phyloP scores from a whole-genome alignment of 1,140 invertebrate genomes.

The Monochamus saltuarius region DNA sequence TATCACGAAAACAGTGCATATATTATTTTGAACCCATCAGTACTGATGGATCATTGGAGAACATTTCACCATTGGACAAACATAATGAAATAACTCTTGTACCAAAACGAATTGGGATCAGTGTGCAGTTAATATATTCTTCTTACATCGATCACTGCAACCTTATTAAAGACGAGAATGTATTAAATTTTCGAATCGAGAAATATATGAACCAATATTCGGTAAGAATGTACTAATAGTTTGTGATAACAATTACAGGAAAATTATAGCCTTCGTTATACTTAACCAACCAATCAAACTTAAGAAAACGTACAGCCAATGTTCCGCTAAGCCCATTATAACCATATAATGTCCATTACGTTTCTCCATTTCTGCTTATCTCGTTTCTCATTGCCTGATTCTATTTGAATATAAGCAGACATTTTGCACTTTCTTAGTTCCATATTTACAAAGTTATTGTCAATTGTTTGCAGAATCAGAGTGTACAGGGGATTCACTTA shows the following conservation, averaged over 20 bases:
- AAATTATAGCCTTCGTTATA: too few relatives aligned
- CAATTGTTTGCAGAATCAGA: too few relatives aligned
- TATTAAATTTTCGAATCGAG: slow-evolving; percentile 34
- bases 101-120: slow-evolving; percentile 2
- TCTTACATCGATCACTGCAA: slow-evolving; percentile 32
- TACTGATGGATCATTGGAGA: slow-evolving; percentile 28
- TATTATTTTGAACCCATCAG: slow-evolving; percentile 26
- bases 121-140: slow-evolving; percentile 31
- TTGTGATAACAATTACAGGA: too few relatives aligned
- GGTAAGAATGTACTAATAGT: slow-evolving; percentile 21
- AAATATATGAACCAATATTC: slow-evolving; percentile 36
- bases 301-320: neutral
- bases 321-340: too few relatives aligned
- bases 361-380: neutral
- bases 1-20: neutral
- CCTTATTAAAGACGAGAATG: slow-evolving; percentile 33
- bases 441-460: too few relatives aligned
- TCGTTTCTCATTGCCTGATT: neutral
- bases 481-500: too few relatives aligned
- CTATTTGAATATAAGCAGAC: neutral
- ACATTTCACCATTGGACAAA: neutral
- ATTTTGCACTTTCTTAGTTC: too few relatives aligned
- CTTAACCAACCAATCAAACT: neutral
- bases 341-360: neutral
- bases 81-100: neutral